Percentiles rank a stretch among this genome's conserved stretches.
Conservation (phyloP, 2,888 invertebrate species). For the Apodemia duryi region DNA sequence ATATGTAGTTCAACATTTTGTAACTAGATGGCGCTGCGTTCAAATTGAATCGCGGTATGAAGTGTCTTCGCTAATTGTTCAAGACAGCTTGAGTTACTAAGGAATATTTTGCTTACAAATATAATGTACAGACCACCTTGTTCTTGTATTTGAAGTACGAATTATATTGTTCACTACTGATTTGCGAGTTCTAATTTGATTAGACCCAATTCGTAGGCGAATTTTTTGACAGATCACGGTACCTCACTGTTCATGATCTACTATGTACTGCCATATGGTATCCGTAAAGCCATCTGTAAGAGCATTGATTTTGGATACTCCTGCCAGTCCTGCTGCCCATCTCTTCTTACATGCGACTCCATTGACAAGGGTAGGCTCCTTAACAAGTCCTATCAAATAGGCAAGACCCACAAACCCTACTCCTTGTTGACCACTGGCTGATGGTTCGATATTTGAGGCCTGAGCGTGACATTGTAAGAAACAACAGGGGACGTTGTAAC, state of each 20-base stretch:
- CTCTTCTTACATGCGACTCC: background rate
- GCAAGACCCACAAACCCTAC: background rate
- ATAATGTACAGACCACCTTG: too few species aligned
- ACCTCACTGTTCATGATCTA: background rate
- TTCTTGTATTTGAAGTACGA: too few species aligned
- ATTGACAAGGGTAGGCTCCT: background rate
- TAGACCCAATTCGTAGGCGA: too few species aligned
- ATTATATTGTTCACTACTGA: too few species aligned
- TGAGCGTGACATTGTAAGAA: background rate
- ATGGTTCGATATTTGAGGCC: fast-evolving
- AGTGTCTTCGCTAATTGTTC: fast-evolving
- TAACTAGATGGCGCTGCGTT: too few species aligned
- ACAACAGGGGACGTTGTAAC: background rate
- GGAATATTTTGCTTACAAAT: too few species aligned
- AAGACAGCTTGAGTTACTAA: too few species aligned
- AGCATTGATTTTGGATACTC: background rate
- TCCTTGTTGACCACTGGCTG: background rate
- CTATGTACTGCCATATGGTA: background rate
- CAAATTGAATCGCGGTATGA: too few species aligned
- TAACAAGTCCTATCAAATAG: background rate
- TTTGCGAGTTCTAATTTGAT: too few species aligned
- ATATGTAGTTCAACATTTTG: too few species aligned
- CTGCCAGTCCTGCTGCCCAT: background rate
- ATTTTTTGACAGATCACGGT: too few species aligned
- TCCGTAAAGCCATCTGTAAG: background rate